Conservation (phyloP, 2,113 vertebrate species). For the Pteruthius melanotis region DNA sequence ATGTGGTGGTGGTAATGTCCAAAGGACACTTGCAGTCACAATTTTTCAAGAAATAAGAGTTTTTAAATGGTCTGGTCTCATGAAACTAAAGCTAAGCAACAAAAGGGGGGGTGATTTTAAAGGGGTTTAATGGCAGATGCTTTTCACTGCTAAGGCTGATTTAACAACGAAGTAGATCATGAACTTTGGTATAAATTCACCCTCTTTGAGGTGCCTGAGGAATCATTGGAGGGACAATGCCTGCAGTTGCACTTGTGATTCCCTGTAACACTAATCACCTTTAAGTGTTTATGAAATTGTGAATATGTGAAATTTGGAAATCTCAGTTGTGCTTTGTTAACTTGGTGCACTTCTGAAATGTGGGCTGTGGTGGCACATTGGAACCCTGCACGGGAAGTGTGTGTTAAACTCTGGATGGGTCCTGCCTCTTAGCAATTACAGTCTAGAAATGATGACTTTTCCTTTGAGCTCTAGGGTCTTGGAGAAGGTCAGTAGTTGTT, state of each 20-base stretch:
- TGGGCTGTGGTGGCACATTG: background rate
- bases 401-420: background rate
- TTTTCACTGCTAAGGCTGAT: background rate
- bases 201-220: background rate
- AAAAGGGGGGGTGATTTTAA: background rate
- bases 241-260: background rate
- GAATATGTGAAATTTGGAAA: background rate
- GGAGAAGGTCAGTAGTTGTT: background rate
- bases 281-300: background rate
- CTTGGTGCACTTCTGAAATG: background rate
- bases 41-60: fast-evolving
- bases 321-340: background rate
- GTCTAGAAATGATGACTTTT: background rate
- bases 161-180: background rate
- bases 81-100: background rate
- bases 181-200: background rate
- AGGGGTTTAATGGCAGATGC: background rate
- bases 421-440: background rate
- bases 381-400: background rate
- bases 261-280: background rate
- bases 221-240: background rate
- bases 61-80: background rate
- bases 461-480: background rate
- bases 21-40: background rate
- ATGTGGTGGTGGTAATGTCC: background rate